Percentiles rank a stretch among this genome's conserved stretches.
These are phyloP conservation scores for Monarcha castaneiventris DNA, from an alignment of 2,113 vertebrate genomes.

Conservation along the genomic window DNA sequence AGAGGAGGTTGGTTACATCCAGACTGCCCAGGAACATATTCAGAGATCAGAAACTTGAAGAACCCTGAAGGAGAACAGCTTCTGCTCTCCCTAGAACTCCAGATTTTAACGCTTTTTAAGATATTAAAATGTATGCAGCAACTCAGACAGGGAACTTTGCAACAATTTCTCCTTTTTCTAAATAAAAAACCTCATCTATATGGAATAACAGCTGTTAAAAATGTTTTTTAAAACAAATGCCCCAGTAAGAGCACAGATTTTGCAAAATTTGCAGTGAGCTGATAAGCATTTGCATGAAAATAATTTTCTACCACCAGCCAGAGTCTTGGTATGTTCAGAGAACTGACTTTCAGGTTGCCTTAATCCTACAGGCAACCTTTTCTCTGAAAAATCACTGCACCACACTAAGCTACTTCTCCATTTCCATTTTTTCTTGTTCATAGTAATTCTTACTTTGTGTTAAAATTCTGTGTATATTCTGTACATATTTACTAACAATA, in stretches of 20 bases:
- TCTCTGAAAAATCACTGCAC: not conserved
- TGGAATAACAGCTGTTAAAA: not conserved
- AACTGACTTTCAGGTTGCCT: not conserved
- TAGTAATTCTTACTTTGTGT: not conserved
- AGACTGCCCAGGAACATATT: not conserved
- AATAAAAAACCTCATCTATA: not conserved
- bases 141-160: not conserved
- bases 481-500: not conserved
- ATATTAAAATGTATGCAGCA: not conserved
- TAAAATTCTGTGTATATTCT: not conserved
- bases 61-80: not conserved
- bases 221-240: not conserved
- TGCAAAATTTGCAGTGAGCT: not conserved
- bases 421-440: not conserved
- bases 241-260: not conserved
- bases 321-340: not conserved
- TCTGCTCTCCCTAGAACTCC: not conserved
- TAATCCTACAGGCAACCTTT: not conserved
- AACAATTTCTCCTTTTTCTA: not conserved
- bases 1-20: not conserved
- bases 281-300: not conserved
- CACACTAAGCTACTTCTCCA: not conserved
- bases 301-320: not conserved
- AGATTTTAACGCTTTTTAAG: not conserved
- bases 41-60: not conserved